Base-by-base conservation (phyloP, 1,140 invertebrate species). In the Glossosoma conforme region DNA sequence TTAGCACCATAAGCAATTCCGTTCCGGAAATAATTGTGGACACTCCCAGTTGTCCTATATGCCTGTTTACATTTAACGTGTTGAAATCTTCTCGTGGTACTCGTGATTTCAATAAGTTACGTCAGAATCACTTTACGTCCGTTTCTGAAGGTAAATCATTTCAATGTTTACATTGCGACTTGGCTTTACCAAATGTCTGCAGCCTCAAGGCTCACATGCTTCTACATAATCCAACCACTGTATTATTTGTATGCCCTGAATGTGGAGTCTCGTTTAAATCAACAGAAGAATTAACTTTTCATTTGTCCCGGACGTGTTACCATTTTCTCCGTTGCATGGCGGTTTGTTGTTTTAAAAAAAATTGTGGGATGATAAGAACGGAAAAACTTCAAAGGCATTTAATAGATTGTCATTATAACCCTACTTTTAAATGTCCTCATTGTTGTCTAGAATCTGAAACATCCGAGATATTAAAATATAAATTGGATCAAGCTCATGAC, bases 161-260 rank as follows among this genome's bases (percentile, higher is more conserved):
- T 17, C 53, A 62, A 18, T 72, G 69, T 48, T 63, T 65, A 17
- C 44, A 72, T 25, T 78, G 76, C 59, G 65, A 71, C 40, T 72
- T 71, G 51, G 61, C 69, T 38, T 62, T 75, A 32, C 65, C 74
- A 2, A 72, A 67, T 15, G 56, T 38, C 14, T 79, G 77, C 65
- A 69, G 65, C 14, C 52, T 73, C 3, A 62, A 59, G 59, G 66
- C 73, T 17, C 77, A 78, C 60, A 42, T 69, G 38, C 65, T 72
- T 25, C 59, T 77, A 19, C 77, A 77, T 61, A 11, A 67, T 63
- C 49, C 45, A 41, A 19, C 56, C 67, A n/a, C 75, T 75, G 17
- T n/a, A n/a, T n/a, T n/a, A n/a, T 73, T 58, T 61, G 67, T 67
- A 40, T 78, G 76, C 52, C 74, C 76, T 3, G 75, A 77, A 61